phyloP scores from a whole-genome alignment of 2,797 vertebrate genomes.

The Muscicapa comitata region DNA sequence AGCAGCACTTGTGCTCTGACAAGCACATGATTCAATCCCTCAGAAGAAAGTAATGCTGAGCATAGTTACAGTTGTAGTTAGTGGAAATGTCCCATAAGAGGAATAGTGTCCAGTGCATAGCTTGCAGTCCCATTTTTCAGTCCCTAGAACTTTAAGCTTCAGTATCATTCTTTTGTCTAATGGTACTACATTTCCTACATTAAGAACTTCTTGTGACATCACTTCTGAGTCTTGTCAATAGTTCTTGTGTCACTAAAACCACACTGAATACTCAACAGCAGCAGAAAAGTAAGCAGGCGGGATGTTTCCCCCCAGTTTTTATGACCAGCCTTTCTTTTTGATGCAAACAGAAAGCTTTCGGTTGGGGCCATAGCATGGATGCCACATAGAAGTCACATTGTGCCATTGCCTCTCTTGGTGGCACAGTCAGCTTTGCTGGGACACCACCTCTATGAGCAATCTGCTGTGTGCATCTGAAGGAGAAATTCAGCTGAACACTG shows the following conservation, averaged over 20 bases:
- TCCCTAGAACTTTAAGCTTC: background rate
- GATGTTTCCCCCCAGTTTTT: rapidly evolving
- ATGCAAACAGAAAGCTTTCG: background rate
- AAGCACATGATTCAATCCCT: background rate
- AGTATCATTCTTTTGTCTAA: background rate
- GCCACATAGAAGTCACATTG: background rate
- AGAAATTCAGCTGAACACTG: background rate
- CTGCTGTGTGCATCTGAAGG: background rate
- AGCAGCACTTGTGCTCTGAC: background rate
- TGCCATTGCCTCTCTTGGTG: background rate
- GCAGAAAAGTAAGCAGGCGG: background rate
- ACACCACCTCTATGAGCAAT: background rate
- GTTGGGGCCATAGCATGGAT: background rate
- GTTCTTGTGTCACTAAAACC: background rate
- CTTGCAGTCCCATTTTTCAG: background rate
- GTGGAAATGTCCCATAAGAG: background rate
- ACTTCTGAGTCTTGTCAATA: background rate
- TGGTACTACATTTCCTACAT: background rate
- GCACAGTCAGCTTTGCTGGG: background rate
- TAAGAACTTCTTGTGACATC: background rate
- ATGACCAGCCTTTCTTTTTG: background rate
- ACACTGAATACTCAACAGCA: background rate
- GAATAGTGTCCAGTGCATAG: background rate
- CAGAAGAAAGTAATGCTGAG: background rate
- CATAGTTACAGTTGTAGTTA: background rate